phyloP scores from a whole-genome alignment of 2,113 vertebrate species.

The Dissostichus mawsoni region DNA sequence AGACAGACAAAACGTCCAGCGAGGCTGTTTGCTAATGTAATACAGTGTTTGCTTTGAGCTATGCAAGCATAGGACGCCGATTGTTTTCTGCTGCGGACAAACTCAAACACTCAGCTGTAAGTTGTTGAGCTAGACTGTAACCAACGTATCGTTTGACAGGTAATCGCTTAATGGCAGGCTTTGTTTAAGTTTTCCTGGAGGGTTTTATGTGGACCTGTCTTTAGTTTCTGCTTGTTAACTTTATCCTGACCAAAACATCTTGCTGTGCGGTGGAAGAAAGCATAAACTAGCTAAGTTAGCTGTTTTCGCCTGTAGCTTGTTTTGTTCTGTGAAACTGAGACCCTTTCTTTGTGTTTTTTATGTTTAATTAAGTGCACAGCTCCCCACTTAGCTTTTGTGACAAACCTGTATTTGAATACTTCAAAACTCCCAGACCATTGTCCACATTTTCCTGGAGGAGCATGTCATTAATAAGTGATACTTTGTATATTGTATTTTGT shows the following conservation, averaged over 20 bases:
- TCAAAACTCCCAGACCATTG: neutral
- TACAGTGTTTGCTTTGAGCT: slow-evolving; percentile 68
- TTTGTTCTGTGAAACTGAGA: neutral
- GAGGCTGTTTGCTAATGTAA: slow-evolving; percentile 67
- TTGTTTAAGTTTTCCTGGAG: neutral
- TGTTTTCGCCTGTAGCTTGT: slow-evolving; percentile 26
- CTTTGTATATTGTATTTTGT: slow-evolving; percentile 5
- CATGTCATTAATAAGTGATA: neutral
- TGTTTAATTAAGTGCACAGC: neutral
- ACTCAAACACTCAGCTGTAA: slow-evolving; percentile 56
- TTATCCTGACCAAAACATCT: slow-evolving; percentile 54
- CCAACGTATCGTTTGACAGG: neutral
- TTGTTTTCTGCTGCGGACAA: slow-evolving; percentile 68
- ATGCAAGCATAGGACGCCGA: slow-evolving; percentile 53
- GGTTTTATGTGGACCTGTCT: slow-evolving; percentile 12
- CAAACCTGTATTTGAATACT: neutral
- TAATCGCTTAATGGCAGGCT: neutral
- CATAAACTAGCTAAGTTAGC: neutral
- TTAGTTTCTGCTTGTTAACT: slow-evolving; percentile 51
- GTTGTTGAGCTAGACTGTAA: slow-evolving; percentile 32
- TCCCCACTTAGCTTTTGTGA: neutral
- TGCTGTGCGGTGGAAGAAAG: slow-evolving; percentile 32
- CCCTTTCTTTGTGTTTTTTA: slow-evolving; percentile 5
- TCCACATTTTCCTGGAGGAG: neutral
- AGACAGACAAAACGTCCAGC: slow-evolving; percentile 52